Evolutionary conservation across 2,888 invertebrate genomes (phyloP), one percentile per base, ranked within the genome.

Genomic region (Caenorhabditis doughertyi): DNA sequence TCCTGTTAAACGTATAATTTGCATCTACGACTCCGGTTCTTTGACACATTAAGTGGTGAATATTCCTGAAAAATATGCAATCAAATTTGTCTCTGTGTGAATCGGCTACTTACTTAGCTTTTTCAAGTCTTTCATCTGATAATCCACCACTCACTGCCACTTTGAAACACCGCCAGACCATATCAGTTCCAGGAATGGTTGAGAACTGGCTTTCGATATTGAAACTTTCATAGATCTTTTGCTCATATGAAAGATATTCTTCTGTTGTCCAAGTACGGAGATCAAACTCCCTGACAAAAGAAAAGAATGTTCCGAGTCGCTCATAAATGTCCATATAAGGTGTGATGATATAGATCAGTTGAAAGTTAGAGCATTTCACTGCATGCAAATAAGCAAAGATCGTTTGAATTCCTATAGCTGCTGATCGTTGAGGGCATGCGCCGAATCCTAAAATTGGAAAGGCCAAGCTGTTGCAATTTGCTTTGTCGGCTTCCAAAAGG

Each of bases 171-270:
- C 62, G 9, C 44, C 25, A 27, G 2, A 44, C 27, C 25, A 62
- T 44, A 62, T 62, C 62, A 0, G 62, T 62, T 16, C 62, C 62
- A 1, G 62, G 62, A n/a, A 62, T n/a, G 8, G 62, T 62, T 1
- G 18, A 21, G 18, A 7, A 44, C n/a, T 18, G 1, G 0, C n/a
- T 5, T n/a, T 44, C 29, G 1, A 1, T 2, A n/a, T 42, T 47
- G 44, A 62, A 16, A 7, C 21, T 42, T n/a, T 62, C 47, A n/a
- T 44, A 62, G 9, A 42, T 5, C 16, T 13, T 25, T 3, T 62
- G 25, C 7, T 62, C 62, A 13, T 27, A 62, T 8, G 25, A 1
- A 2, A 44, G 27, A 9, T 21, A 62, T 9, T 44, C n/a, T 29
- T 44, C 11, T 0, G 42, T 42, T 1, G 25, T 62, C 62, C 62